Base-by-base conservation (phyloP, 2,888 invertebrate genomes). In the Morpho deidamia region DNA sequence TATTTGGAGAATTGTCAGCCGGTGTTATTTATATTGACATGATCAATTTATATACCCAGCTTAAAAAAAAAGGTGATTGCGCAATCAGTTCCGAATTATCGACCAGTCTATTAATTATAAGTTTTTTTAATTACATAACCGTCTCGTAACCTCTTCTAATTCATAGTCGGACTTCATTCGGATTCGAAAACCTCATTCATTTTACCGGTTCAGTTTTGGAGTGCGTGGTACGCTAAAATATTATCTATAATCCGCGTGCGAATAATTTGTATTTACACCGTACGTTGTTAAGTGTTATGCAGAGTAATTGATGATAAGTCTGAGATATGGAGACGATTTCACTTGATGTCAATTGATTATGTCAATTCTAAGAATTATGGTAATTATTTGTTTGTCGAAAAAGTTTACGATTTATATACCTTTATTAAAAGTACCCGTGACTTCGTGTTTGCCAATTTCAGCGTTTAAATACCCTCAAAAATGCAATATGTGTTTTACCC, bases 21-120 rank as follows among this genome's bases (percentile, higher is more conserved):
- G 10, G 45, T 44, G 60, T 60, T 56, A 57, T 60, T 62, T 59
- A 52, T 48, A 58, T 55, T 55, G 58, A 57, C 59, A 40, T 61
- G 56, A 55, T 56, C 61, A 62, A 62, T 56, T 59, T 55, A 62
- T 50, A 55, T 43, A 39, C 41, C n/a, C 49, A 56, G 53, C 53
- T 56, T 53, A 51, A 50, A 55, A 59, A 23, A 23, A 59, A 60
- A 52, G 56, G 49, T 51, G 56, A 33, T 62, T 59, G 50, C 52
- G 54, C 43, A 62, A 62, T 41, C 2, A 38, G 58, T 51, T 57
- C 56, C 53, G 57, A 55, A 56, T 55, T 53, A 56, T 50, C 51
- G 43, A 50, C 47, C 44, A 35, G 58, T 60, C 55, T 52, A 50
- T 55, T 56, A 55, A 60, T 62, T 62, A 61, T 46, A 48, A 34